A percentile compares a stretch with the other conserved stretches of the same genome.
Conservation (phyloP, 1,140 invertebrate genomes). For the Pseudomyrmex sp. region DNA sequence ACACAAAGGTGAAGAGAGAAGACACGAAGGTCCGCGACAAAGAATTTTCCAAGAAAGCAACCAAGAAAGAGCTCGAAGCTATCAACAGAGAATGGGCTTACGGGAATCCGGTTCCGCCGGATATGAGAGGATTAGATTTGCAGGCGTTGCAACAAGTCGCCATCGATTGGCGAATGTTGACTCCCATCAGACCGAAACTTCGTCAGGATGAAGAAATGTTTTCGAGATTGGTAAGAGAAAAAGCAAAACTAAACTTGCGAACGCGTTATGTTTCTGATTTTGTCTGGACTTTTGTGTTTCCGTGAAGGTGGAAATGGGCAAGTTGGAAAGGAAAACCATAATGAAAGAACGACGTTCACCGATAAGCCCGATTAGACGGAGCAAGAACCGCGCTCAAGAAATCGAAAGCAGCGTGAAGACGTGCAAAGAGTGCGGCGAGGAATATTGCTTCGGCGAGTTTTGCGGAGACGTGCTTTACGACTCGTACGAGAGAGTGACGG, state of each 20-base stretch:
- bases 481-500: slow-evolving; percentile 78
- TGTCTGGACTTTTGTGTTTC: not conserved
- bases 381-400: slow-evolving; percentile 92
- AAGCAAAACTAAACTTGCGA: no score
- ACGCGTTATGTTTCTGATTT: not conserved
- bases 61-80: slow-evolving; percentile 87
- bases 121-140: slow-evolving; percentile 92
- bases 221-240: slow-evolving; percentile 86
- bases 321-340: slow-evolving; percentile 90
- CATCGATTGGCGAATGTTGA: slow-evolving; percentile 98
- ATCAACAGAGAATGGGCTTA: slow-evolving; percentile 88
- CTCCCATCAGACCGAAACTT: slow-evolving; percentile 92
- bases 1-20: slow-evolving; percentile 81
- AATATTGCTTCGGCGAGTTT: slow-evolving; percentile 91
- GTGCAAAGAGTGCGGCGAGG: slow-evolving; percentile 93
- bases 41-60: slow-evolving; percentile 88
- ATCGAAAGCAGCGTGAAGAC: slow-evolving; percentile 91
- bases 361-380: slow-evolving; percentile 88
- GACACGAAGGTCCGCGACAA: slow-evolving; percentile 84
- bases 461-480: slow-evolving; percentile 86
- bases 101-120: slow-evolving; percentile 92
- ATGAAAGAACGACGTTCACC: slow-evolving; percentile 88
- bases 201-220: slow-evolving; percentile 95
- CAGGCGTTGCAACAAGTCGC: slow-evolving; percentile 93
- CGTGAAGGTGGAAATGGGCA: slow-evolving; percentile 91